Conservation (phyloP, 1,140 invertebrate genomes). For the Papilio aristodemus region DNA sequence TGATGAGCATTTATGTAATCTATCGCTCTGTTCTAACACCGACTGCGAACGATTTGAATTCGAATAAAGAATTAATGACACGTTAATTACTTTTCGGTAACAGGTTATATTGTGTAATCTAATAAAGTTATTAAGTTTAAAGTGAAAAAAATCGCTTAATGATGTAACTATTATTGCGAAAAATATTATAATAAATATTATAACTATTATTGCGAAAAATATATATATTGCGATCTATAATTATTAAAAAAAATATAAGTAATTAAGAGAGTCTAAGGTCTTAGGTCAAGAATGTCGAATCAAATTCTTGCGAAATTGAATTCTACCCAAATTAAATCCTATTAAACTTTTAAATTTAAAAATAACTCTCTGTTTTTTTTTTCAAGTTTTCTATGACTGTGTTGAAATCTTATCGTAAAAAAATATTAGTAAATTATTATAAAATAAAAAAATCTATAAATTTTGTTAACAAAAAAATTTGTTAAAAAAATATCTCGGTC, state of each 20-base stretch:
- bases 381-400: no score
- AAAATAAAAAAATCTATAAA: no score
- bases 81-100: slow-evolving; percentile 13
- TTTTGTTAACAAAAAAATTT: no score
- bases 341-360: no score
- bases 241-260: not conserved
- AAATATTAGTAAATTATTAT: no score
- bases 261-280: not conserved
- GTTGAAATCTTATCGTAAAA: no score
- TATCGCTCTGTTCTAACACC: not conserved
- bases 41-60: slow-evolving; percentile 19
- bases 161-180: not conserved
- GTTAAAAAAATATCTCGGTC: slow-evolving; percentile 6
- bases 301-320: no score
- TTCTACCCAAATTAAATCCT: no score
- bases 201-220: no score
- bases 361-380: not conserved
- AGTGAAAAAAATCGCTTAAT: not conserved
- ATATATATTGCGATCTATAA: not conserved
- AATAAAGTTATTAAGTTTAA: not conserved
- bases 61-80: slow-evolving; percentile 3
- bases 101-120: slow-evolving; percentile 4
- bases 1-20: slow-evolving; percentile 14
- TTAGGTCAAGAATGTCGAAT: not conserved
- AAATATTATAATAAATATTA: not conserved